Evolutionary conservation across 30 jellyfish, hydroid and myxozoan species (phyloP).

Genomic region (Phacellophora camtschatica): DNA sequence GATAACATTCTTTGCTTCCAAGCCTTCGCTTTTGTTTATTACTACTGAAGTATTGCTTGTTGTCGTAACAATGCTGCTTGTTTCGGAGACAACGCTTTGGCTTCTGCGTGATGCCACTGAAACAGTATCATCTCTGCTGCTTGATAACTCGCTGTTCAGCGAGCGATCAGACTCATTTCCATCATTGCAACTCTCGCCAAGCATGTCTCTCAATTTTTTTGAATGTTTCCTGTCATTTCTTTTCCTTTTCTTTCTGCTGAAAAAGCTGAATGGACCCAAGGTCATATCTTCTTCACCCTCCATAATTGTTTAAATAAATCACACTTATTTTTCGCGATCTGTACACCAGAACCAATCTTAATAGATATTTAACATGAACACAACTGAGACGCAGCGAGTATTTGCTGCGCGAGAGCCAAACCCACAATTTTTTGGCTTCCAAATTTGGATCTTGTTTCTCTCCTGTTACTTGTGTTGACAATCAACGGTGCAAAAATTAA

Average conservation of each 20-base stretch:
- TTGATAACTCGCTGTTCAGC: conserved; percentile 1
- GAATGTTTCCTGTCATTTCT: conserved; percentile 1
- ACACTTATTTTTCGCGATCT: too few relatives aligned
- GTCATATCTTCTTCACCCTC: conserved; percentile 5
- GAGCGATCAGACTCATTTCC: conserved; percentile 54
- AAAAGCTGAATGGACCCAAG: conserved; percentile 43
- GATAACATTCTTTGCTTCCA: conserved; percentile 4
- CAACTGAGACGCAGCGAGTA: too few relatives aligned
- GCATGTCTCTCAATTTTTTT: conserved; percentile 28
- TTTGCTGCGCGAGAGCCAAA: too few relatives aligned
- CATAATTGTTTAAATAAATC: too few relatives aligned
- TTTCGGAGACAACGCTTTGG: not conserved
- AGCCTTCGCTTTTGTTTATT: conserved; percentile 22
- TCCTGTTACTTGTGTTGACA: too few relatives aligned
- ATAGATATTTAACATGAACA: too few relatives aligned
- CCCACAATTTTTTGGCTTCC: too few relatives aligned
- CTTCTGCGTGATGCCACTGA: not conserved
- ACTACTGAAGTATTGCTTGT: not conserved
- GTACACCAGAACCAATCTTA: too few relatives aligned
- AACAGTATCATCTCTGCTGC: not conserved
- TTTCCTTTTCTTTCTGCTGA: conserved; percentile 16
- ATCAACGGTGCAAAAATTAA: too few relatives aligned
- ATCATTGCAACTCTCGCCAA: conserved; percentile 29
- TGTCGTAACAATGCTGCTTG: not conserved
- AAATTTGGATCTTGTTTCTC: too few relatives aligned